phyloP scores from a whole-genome alignment of 2,113 vertebrate species.

The Forbesichthys papilliferus region DNA sequence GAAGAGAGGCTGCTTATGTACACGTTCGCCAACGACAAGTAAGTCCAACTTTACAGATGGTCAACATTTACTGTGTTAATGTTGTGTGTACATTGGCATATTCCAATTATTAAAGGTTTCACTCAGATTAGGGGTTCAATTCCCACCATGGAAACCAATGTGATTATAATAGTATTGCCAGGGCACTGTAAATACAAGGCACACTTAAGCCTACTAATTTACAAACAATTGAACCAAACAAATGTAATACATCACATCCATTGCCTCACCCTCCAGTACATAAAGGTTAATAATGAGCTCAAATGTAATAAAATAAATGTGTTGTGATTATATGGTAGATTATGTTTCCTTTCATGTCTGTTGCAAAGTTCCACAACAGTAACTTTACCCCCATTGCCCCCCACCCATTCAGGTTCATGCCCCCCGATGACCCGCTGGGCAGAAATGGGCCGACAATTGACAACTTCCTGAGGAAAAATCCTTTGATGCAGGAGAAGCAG shows the following conservation, averaged over 20 bases:
- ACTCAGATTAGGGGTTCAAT: too few species aligned
- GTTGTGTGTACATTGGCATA: not conserved
- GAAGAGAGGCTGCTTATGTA: slow-evolving; percentile 92
- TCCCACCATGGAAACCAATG: too few species aligned
- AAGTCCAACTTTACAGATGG: slow-evolving; percentile 19
- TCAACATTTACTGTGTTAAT: not conserved
- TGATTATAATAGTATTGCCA: too few species aligned
- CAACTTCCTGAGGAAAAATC: slow-evolving; percentile 84
- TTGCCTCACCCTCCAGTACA: too few species aligned
- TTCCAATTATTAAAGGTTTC: not conserved
- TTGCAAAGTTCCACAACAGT: not conserved
- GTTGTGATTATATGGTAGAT: too few species aligned
- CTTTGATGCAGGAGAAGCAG: slow-evolving; percentile 75
- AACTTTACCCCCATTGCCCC: not conserved
- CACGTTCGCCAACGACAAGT: slow-evolving; percentile 90
- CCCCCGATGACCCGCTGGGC: slow-evolving; percentile 90
- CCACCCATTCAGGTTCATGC: slow-evolving; percentile 84
- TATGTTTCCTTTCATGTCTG: not conserved
- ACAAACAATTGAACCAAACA: too few species aligned
- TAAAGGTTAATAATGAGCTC: too few species aligned
- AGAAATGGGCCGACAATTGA: slow-evolving; percentile 84
- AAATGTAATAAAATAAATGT: too few species aligned
- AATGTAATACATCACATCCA: too few species aligned
- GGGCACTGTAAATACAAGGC: too few species aligned
- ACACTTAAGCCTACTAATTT: too few species aligned